Evolutionary conservation across 1,140 invertebrate genomes (phyloP), one percentile per base, ranked within the genome.

Genomic region (Oncopeltus fasciatus): DNA sequence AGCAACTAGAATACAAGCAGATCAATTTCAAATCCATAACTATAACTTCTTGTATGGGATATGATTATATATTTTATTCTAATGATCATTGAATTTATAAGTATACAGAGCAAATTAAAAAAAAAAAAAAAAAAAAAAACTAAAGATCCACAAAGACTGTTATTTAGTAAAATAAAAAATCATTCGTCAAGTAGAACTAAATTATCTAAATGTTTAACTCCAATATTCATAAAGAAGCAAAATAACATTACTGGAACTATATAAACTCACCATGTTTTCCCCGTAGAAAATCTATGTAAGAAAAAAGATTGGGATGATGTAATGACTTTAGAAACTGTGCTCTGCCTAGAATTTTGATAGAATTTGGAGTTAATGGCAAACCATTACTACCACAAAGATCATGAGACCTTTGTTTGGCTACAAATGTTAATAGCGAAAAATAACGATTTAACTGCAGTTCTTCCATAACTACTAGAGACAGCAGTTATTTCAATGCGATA

Each of bases 361-460:
- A 96, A 76, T 96, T 96, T 20, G 93, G 93, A 2, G 94, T 98
- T 12, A 97, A 75, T 0, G 94, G 95, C 31, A 98, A 76, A 16
- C 95, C 94, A 78, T 98, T 97, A 61, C 88, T 91, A 9, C 93
- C 94, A 76, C 94, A 97, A 60, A 86, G 84, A 76, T 97, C 93
- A 63, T 86, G 85, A 43, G 90, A 86, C 74, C 95, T 90, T 70
- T 84, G 84, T 69, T 85, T 86, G 0, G 92, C 92, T 76, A 94
- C 92, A 74, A 92, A 94, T 51, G 91, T 95, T 67, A 86, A 83
- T 24, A 88, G 87, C n/a, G 43, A 31, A 59, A 21, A 59, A 14
- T 53, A 53, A 14, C 21, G 49, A 53, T 26, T 53, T 24, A 53
- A 18, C 16, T 21, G 49, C 16, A 16, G 21, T 24, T 53, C 49